Evolutionary conservation across 2,888 invertebrate species (phyloP), one percentile per base, ranked within the genome.

Genomic region (Panopea generosa): DNA sequence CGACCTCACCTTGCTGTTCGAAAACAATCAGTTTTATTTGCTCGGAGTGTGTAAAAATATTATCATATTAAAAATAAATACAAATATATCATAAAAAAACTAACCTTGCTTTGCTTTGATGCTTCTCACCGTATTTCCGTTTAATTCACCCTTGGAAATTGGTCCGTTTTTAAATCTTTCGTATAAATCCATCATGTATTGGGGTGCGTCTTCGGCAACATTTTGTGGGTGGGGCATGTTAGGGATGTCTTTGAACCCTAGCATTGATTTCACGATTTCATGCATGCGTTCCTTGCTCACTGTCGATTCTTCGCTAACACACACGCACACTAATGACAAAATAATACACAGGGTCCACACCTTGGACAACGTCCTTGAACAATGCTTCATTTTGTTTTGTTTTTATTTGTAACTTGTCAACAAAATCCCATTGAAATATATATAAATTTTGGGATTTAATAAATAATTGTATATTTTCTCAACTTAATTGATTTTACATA

Each of bases 111-210:
- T 84, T 6, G 89, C 85, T 22, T 87, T 84, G 11, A 90, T 87
- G 67, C 89, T 88, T 63, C 90, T 53, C 0, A 90, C 88, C 0
- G 90, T 90, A 63, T 90, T 89, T 14, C 88, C 86, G 24, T 79
- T 65, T 63, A 77, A 53, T 43, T 83, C 79, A 7, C 83, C 81
- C 27, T 77, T 78, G 6, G 77, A 74, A 29, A 86, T 83, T 22
- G 84, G 83, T 22, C 83, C 84, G 33, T 83, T 83, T 49, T 84
- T 87, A 77, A 87, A 90, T 68, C 83, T 80, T 59, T 89, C 87
- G 69, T 90, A 90, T 76, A 90, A 82, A 83, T 89, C 88, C 84
- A 88, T 67, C 86, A 90, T 89, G 73, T 90, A 90, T 65, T 86
- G 76, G 2, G 90, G 90, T 9, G 88, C 84, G 47, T 84, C 80